Evolutionary conservation across 2,797 vertebrate genomes (phyloP).

Genomic region (Cyprinodon diabolis): DNA sequence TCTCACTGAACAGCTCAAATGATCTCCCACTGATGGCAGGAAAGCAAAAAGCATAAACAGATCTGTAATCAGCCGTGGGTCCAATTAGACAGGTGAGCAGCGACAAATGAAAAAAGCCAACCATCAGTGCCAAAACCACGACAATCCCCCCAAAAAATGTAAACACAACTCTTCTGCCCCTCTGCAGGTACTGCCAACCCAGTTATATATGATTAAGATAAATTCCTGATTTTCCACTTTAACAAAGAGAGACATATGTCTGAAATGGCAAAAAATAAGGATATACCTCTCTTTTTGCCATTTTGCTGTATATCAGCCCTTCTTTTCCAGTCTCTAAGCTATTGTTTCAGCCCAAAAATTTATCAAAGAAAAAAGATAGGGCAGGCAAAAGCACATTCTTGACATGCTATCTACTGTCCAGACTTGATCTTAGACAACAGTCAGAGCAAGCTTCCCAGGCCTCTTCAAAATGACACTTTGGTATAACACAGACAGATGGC

Average conservation of each 20-base stretch:
- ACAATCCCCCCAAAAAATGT: background rate
- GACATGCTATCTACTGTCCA: conserved; percentile 29
- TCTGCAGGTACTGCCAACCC: background rate
- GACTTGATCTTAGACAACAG: conserved; percentile 44
- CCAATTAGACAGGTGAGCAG: no score
- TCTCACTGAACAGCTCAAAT: no score
- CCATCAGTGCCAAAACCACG: no score
- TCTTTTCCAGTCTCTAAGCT: background rate
- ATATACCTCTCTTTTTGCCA: background rate
- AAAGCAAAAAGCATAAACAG: no score
- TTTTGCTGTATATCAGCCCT: background rate
- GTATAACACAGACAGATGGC: conserved; percentile 71
- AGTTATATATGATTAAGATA: background rate
- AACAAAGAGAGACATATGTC: background rate
- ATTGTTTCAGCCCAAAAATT: background rate
- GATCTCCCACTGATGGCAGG: no score
- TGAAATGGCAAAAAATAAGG: background rate
- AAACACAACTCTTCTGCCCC: background rate
- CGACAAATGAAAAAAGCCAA: no score
- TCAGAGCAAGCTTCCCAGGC: conserved; percentile 50
- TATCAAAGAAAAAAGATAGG: conserved; percentile 40
- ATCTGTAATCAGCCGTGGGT: no score
- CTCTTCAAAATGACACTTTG: conserved; percentile 61
- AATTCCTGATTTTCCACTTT: background rate
- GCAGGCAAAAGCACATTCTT: conserved; percentile 48